Base-by-base conservation (phyloP, 2,888 invertebrate genomes). In the Mythimna lalbum region DNA sequence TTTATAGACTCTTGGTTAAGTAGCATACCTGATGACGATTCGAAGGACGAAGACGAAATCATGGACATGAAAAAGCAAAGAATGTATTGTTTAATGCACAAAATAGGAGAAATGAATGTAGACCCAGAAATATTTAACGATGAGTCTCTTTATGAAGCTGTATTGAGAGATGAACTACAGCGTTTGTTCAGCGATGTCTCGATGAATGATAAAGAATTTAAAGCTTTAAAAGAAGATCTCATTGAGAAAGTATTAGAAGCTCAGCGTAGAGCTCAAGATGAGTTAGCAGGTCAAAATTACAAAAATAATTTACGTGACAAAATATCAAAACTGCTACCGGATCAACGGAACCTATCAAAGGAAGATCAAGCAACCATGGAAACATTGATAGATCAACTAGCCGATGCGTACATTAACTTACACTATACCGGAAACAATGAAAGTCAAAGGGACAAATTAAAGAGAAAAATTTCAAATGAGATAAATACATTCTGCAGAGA, bases 361-460 rank as follows among this genome's bases (percentile, higher is more conserved):
- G 90, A 91, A 17, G 90, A 90, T 73, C 73, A 84, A 67, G 87
- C 84, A 21, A 83, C 83, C 27, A 89, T 93, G 68, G 90, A 93
- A 75, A 62, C 86, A 7, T 75, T 93, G 2, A 93, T 91, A 86
- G 91, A 93, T 49, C 87, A 87, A 68, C 63, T 94, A 55, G 91
- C 90, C 19, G 92, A 94, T 63, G 91, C 93, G 19, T 94, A 90
- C 75, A 88, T 94, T 17, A 90, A 90, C 65, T 83, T 94, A 61
- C 86, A 90, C 75, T 91, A 87, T 76, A 71, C 86, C 4, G 85
- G 86, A 10, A 76, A 81, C 2, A 80, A 90, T 62, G 76, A 85
- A 36, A 76, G 85, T 31, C 68, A 84, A 57, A 88, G 79, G 79
- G 72, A 78, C 3, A 87, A 83, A 76, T 88, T 88, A 14, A 91